A percentile compares a stretch with the other conserved stretches of the same genome.
Conservation (phyloP, 2,113 vertebrate species). For the Pseudonaja textilis region DNA sequence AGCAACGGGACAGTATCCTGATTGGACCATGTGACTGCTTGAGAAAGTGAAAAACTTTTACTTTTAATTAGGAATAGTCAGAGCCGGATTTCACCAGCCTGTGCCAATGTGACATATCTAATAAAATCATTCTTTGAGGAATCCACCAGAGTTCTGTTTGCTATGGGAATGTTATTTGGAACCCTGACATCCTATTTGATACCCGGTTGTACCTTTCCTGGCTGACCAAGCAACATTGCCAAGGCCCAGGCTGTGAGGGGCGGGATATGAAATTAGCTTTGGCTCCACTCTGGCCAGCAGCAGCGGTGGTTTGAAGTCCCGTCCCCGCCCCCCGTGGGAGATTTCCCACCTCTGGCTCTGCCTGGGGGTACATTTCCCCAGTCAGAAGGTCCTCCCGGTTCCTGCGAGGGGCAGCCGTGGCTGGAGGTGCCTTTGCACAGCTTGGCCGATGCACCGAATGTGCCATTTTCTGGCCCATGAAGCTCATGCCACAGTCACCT, state of each 20-base stretch:
- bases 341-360: neutral
- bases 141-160: no score
- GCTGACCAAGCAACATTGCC: neutral
- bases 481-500: neutral
- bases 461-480: neutral
- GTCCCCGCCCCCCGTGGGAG: neutral
- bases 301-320: neutral
- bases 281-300: neutral
- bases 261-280: neutral
- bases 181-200: neutral
- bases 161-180: no score
- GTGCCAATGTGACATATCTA: no score
- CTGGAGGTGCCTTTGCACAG: neutral
- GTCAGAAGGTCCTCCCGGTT: neutral
- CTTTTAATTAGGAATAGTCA: no score
- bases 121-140: no score
- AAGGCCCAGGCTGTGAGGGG: neutral
- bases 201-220: neutral
- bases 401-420: neutral
- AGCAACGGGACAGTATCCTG: no score
- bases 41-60: no score
- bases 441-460: no score
- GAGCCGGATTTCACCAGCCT: no score
- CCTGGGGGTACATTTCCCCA: neutral
- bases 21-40: no score